Percentiles rank a stretch among this genome's conserved stretches.
Evolutionary conservation across 2,113 vertebrate species (phyloP).

Genomic region (Notarius quadriscutis): DNA sequence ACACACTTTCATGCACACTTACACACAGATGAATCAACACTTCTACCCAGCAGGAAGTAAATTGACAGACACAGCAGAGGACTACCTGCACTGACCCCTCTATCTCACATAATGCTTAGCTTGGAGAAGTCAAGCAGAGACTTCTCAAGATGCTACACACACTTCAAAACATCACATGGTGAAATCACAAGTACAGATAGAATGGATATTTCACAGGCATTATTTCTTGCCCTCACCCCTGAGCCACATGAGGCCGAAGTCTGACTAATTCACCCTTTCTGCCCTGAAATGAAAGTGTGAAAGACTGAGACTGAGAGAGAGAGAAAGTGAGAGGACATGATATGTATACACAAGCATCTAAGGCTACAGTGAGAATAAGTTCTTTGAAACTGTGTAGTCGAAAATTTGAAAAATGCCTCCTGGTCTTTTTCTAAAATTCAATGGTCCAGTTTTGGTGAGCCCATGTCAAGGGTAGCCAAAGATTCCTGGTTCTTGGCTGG

Average conservation of each 20-base stretch:
- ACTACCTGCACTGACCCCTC: conserved; percentile 52
- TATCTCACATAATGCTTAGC: conserved; percentile 51
- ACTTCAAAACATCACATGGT: background rate
- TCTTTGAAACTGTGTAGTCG: background rate
- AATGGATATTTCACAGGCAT: conserved; percentile 32
- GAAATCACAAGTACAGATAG: background rate
- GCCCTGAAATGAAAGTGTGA: conserved; percentile 51
- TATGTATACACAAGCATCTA: background rate
- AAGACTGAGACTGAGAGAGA: conserved; percentile 37
- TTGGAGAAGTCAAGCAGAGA: conserved; percentile 49
- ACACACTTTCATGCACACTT: conserved; percentile 18
- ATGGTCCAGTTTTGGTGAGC: background rate
- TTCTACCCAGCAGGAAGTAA: conserved; percentile 37
- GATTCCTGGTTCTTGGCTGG: background rate
- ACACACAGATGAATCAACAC: conserved; percentile 32
- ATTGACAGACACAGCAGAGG: conserved; percentile 50
- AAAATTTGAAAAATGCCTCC: background rate
- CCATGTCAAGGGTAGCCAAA: background rate
- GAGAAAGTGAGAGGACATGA: background rate
- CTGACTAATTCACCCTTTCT: conserved; percentile 57
- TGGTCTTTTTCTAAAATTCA: background rate
- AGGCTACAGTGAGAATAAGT: background rate
- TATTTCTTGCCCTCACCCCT: conserved; percentile 56
- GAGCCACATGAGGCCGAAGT: conserved; percentile 52
- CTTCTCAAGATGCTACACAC: background rate